These are phyloP conservation scores for Forbesichthys papilliferus DNA, from an alignment of 2,113 vertebrate genomes.

Conservation along the genomic window DNA sequence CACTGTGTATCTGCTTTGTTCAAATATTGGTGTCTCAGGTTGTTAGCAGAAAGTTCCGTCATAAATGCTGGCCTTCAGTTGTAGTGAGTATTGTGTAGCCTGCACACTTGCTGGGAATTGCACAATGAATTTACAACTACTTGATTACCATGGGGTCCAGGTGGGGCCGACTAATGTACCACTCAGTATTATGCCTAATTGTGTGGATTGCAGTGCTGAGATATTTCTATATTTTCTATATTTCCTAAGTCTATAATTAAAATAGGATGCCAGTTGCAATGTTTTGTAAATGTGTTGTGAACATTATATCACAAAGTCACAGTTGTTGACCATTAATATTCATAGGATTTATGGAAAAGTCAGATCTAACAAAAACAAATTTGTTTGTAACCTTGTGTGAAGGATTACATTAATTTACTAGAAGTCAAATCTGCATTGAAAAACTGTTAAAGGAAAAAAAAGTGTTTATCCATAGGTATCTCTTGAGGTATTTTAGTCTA, in stretches of 20 bases:
- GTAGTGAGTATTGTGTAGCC: neutral
- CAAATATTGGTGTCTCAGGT: constrained; percentile 56
- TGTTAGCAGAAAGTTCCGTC: constrained; percentile 31
- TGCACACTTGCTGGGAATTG: neutral
- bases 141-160: constrained; percentile 25
- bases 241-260: constrained; percentile 9
- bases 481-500: constrained; percentile 9
- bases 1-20: constrained; percentile 28
- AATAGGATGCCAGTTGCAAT: neutral
- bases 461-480: constrained; percentile 14
- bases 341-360: neutral
- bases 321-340: too few relatives aligned
- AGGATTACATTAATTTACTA: neutral
- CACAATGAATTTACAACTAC: constrained; percentile 13
- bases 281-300: neutral
- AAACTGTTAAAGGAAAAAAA: constrained; percentile 6
- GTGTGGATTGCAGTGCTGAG: constrained; percentile 49
- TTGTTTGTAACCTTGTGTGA: too few relatives aligned
- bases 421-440: constrained; percentile 12
- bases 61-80: constrained; percentile 5
- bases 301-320: too few relatives aligned
- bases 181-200: constrained; percentile 50
- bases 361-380: neutral
- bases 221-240: constrained; percentile 6
- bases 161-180: constrained; percentile 33